Evolutionary conservation across 2,113 vertebrate species (phyloP).

Genomic region (Neogale vison): DNA sequence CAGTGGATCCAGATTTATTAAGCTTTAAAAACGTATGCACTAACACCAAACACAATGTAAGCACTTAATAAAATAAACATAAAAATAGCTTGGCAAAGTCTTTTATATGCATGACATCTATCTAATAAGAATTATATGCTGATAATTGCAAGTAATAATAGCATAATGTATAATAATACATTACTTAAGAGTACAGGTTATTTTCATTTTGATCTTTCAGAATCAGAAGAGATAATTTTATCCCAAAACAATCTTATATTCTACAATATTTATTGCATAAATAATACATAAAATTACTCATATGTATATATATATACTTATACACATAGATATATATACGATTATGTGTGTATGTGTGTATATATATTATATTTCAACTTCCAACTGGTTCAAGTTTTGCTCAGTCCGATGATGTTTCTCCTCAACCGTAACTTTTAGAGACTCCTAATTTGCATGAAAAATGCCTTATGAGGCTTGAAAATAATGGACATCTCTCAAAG

Average conservation of each 20-base stretch:
- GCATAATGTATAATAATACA: neutral
- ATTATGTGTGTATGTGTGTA: neutral
- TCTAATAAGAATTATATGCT: neutral
- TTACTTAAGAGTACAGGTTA: neutral
- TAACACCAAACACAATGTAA: neutral
- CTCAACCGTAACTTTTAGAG: neutral
- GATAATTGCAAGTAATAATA: neutral
- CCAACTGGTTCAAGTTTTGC: neutral
- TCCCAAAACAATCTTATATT: neutral
- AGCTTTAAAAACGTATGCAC: neutral
- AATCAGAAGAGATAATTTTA: conserved; percentile 9
- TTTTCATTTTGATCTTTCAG: neutral
- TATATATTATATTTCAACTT: neutral
- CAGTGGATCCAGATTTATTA: neutral
- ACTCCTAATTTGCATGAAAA: neutral
- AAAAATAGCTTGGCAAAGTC: neutral
- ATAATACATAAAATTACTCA: neutral
- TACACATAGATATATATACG: neutral
- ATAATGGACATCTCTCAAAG: neutral
- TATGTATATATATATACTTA: neutral
- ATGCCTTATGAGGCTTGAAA: neutral
- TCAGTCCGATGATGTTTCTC: neutral
- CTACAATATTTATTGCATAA: neutral
- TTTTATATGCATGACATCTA: neutral
- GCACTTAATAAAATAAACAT: neutral